Evolutionary conservation across 2,888 invertebrate species (phyloP), one percentile per base, ranked within the genome.

Genomic region (Sialis lutaria): DNA sequence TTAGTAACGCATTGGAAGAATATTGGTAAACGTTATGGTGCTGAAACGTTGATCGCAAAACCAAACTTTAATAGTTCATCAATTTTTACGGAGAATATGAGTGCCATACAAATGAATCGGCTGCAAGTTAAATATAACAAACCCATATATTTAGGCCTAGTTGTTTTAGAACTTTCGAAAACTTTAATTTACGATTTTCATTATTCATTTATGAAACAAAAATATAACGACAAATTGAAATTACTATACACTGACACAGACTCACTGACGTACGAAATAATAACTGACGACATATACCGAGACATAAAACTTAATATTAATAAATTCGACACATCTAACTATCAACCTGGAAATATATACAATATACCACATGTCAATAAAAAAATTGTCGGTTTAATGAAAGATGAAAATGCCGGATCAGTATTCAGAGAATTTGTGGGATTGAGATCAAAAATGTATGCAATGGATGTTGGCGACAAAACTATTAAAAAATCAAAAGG

Each of bases 91-190:
- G 57, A 62, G 48, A 53, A 64, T 48, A 51, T 65, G 12, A 57
- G 58, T 0, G 57, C 58, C 4, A 54, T 66, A 30, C 56, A 64
- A 47, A 48, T 62, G 49, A 52, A 53, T 10, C 55, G 55, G 50
- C 33, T 50, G 1, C 49, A 51, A 34, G 50, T 62, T 6, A 33
- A 44, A 22, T 58, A 60, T 39, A 55, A 62, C 53, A 62, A 62
- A 55, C 64, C 63, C 2, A 58, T 66, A 31, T 64, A 63, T 49
- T 51, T 59, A 2, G 64, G 64, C 9, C 57, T 64, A 49, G 35
- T 51, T 8, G 57, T 65, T 46, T 52, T 67, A 40, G 65, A 67
- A 45, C 33, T 67, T 33, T 60, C 57, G 0, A 67, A 67, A 56
- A 48, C 50, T 2, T 51, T 58, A 13, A 59, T 67, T 55, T 65